Conservation (phyloP, 2,797 vertebrate genomes). For the Coracias cyanogaster region DNA sequence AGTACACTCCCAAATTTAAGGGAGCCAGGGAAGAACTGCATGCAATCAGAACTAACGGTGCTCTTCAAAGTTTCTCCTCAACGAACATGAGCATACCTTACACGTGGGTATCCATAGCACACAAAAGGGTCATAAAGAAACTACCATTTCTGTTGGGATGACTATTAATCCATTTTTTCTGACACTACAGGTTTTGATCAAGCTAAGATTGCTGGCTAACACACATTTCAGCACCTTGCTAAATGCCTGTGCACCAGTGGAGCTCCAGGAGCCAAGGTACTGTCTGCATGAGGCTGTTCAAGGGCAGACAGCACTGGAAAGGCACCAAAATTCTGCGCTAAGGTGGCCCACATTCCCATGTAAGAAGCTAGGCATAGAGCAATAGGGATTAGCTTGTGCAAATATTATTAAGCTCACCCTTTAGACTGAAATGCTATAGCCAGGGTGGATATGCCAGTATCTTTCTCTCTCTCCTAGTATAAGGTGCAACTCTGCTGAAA, state of each 20-base stretch:
- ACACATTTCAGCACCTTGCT: background rate
- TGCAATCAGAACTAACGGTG: background rate
- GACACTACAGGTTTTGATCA: background rate
- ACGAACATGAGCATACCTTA: background rate
- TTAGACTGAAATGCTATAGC: background rate
- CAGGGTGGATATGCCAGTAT: background rate
- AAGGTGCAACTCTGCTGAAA: background rate
- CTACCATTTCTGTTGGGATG: background rate
- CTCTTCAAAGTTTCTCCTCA: background rate
- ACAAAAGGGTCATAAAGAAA: background rate
- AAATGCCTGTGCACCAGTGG: background rate
- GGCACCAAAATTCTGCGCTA: background rate
- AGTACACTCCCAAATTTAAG: constrained; percentile 22
- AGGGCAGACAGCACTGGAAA: background rate
- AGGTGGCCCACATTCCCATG: background rate
- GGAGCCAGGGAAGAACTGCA: background rate
- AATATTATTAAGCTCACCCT: background rate
- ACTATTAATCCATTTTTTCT: background rate
- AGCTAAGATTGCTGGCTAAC: background rate
- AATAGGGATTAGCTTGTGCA: background rate
- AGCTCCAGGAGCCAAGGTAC: background rate
- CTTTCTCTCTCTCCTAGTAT: background rate
- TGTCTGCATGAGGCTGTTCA: background rate
- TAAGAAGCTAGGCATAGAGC: background rate
- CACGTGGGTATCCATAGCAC: background rate